Conservation (phyloP, 2,113 vertebrate genomes). For the Danionella cerebrum region DNA sequence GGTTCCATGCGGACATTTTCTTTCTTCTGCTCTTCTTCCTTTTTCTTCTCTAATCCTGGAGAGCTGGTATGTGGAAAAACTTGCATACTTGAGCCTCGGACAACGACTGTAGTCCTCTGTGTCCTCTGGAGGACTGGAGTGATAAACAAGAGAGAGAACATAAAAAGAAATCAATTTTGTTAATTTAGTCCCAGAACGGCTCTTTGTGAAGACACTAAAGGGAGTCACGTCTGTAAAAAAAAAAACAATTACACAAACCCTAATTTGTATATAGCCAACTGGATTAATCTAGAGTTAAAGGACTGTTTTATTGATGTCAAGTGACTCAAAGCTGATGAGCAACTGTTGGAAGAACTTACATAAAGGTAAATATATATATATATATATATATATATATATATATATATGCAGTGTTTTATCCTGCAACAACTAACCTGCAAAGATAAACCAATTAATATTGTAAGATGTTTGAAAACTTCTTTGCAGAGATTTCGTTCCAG, state of each 20-base stretch:
- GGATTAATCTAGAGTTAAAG: neutral
- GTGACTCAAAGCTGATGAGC: neutral
- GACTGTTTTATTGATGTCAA: neutral
- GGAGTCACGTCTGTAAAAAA: neutral
- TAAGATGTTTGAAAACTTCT: too few relatives aligned
- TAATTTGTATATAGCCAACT: neutral
- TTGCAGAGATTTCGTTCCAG: too few relatives aligned
- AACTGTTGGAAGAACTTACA: too few relatives aligned
- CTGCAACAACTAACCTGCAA: too few relatives aligned
- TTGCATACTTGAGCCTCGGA: conserved; percentile 31
- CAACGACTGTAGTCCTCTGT: conserved; percentile 47
- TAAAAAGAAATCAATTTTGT: neutral
- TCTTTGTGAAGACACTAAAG: neutral
- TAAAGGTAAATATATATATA: too few relatives aligned
- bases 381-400: too few relatives aligned
- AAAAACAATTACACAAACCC: conserved; percentile 5
- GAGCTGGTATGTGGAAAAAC: conserved; percentile 31
- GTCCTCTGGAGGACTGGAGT: conserved; percentile 49
- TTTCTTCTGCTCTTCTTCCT: conserved; percentile 59
- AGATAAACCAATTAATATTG: too few relatives aligned
- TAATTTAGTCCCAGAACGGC: neutral
- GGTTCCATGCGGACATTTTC: conserved; percentile 43
- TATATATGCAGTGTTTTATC: too few relatives aligned
- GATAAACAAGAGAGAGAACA: neutral
- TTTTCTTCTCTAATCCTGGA: conserved; percentile 49